Base-by-base conservation (phyloP, 92 coral and sea anemone genomes). In the Epizoanthus ramosus region DNA sequence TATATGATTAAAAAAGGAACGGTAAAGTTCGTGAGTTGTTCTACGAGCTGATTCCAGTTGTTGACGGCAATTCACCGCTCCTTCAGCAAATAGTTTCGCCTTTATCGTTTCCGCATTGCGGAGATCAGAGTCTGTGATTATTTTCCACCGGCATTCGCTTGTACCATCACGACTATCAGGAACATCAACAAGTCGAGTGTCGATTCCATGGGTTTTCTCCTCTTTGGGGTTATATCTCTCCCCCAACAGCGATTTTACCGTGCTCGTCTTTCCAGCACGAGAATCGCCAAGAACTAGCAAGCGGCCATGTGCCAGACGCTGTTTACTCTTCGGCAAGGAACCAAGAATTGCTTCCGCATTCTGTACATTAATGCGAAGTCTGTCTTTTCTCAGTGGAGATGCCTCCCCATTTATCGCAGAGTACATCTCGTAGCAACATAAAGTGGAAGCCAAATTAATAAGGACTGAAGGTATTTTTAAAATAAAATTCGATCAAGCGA, bases 211-310 rank as follows among this genome's bases (percentile, higher is more conserved):
- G 3, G 68, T 63, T 63, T 33, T 21, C 19, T 63, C 14, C 23
- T 22, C 33, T 22, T 6, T 33, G 16, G 33, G 35, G 28, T 63
- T 16, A n/a, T 22, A 63, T 3, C 23, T 15, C 19, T 63, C 68
- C 18, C 68, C 39, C 10, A 33, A 22, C 2, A 63, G 68, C 3
- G 68, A 63, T 25, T 33, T 25, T 13, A 63, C 37, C 2, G 68
- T 21, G 68, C 68, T 21, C 15, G 68, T 63, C 31, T 63, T 63
- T 8, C 68, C 68, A 63, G 68, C 68, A 33, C 15, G 37, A 63
- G 68, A 21, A 7, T 63, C 68, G 31, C 68, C 68, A 22, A 63
- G 68, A 21, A 63, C 23, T 5, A 63, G 35, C 10, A 63, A 63
- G 13, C 68, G 68, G 28, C 68, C 43, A 37, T 37, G 43, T 37